These are phyloP conservation scores for Rhinoptilus africanus DNA, from an alignment of 2,113 vertebrate species.

Conservation along the genomic window DNA sequence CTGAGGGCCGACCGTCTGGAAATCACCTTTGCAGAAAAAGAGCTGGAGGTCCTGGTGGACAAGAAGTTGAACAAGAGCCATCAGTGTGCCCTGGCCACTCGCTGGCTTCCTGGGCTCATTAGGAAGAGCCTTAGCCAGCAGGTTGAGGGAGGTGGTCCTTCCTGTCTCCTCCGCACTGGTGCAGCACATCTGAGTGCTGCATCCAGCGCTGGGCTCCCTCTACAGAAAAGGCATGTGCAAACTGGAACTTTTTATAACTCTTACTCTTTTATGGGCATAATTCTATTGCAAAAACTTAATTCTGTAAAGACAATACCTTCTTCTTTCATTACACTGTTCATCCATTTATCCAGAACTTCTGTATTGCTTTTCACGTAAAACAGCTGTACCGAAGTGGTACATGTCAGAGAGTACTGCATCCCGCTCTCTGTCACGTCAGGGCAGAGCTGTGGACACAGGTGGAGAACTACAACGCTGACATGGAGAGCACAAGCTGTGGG, in stretches of 20 bases:
- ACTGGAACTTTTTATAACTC: background rate
- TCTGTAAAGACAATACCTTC: fast-evolving
- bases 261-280: background rate
- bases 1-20: fast-evolving
- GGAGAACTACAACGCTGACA: background rate
- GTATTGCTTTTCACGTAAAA: background rate
- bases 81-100: background rate
- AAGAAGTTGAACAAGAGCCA: background rate
- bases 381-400: fast-evolving
- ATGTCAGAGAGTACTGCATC: background rate
- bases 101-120: background rate
- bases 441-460: background rate
- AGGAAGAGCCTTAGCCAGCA: background rate
- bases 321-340: background rate
- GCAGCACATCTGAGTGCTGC: no score
- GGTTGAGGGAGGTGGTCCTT: background rate
- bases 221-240: background rate
- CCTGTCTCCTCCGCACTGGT: background rate
- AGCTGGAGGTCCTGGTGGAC: background rate
- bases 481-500: background rate
- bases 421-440: no score
- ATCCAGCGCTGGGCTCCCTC: background rate
- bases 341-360: background rate
- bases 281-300: background rate
- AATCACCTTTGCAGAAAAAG: background rate